Evolutionary conservation across 2,888 invertebrate species (phyloP), one percentile per base, ranked within the genome.

Genomic region (Trachelus stipa): DNA sequence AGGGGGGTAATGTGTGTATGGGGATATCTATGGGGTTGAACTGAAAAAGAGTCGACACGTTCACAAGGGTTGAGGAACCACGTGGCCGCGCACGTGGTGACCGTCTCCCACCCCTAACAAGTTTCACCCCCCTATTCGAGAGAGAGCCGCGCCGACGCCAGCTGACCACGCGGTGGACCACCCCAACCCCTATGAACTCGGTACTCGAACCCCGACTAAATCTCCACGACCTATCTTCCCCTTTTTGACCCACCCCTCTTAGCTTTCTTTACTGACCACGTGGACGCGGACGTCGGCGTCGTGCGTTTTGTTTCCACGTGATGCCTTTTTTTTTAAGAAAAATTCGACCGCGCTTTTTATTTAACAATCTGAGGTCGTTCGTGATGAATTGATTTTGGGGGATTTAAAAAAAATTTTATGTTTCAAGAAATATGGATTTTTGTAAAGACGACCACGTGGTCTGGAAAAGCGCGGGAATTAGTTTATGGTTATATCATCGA

Each of bases 111-210:
- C 83, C 78, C 76, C 73, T 75, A 79, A 33, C 69, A 73, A 75
- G 9, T 56, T 56, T 76, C 76, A 73, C 76, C 74, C 76, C 69
- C 76, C 68, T 74, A 75, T 37, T 33, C 71, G 81, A 78, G 81
- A 79, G 34, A 81, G 83, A 79, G 81, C 83, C 88, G 90, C 90
- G 89, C 88, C 87, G 87, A 85, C 87, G 86, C 88, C 89, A 88
- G 89, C 90, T 90, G 90, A 90, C 90, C 90, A 90, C 84, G 87
- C 90, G 87, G 86, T 90, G 90, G 90, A 90, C 90, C 87, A 89
- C 86, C 87, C 86, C 85, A 85, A 85, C 84, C 82, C 83, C 83
- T 84, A 83, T 85, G 83, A 85, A 84, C 85, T 86, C 87, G 85
- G 85, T 80, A 84, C 85, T 84, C 84, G 81, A 83, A 77, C 74